phyloP scores from a whole-genome alignment of 2,888 invertebrate genomes.

The Theristus sp. region DNA sequence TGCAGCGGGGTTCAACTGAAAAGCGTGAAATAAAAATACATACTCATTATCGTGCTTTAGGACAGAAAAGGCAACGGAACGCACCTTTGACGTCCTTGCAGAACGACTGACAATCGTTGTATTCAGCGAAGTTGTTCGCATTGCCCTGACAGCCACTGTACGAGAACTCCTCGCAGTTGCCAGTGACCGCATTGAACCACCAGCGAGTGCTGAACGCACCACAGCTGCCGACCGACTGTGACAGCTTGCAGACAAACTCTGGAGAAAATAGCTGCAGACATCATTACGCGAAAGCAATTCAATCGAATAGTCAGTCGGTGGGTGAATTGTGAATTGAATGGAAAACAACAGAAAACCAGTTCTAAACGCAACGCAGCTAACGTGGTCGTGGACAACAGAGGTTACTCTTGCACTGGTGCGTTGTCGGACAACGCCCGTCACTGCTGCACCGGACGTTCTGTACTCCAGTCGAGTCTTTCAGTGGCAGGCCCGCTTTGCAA shows the following conservation, averaged over 20 bases:
- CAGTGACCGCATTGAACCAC: conserved; percentile 29
- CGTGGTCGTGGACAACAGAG: conserved; percentile 21
- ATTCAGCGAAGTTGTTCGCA: conserved; percentile 26
- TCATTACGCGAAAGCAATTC: too few species aligned
- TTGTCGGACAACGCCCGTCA: conserved; percentile 22
- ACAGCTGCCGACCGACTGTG: conserved; percentile 25
- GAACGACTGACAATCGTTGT: conserved; percentile 27
- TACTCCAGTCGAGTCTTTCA: conserved; percentile 26
- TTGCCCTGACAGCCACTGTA: conserved; percentile 27
- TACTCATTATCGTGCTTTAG: not conserved
- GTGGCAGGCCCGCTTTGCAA: conserved; percentile 26
- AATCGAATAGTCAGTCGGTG: too few species aligned
- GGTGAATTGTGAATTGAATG: too few species aligned
- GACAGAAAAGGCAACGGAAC: not conserved
- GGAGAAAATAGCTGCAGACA: too few species aligned
- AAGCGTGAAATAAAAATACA: not conserved
- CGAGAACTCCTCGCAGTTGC: conserved; percentile 28
- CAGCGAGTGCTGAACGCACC: conserved; percentile 25
- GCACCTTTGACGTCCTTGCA: conserved; percentile 22
- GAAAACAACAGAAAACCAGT: too few species aligned
- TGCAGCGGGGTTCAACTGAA: conserved; percentile 23
- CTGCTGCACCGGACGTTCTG: conserved; percentile 26
- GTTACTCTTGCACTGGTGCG: conserved; percentile 25
- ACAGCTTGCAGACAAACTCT: conserved; percentile 27
- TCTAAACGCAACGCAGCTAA: too few species aligned